A percentile compares a stretch with the other conserved stretches of the same genome.
Conservation (phyloP, 92 coral and sea anemone species). For the Porites divaricata region DNA sequence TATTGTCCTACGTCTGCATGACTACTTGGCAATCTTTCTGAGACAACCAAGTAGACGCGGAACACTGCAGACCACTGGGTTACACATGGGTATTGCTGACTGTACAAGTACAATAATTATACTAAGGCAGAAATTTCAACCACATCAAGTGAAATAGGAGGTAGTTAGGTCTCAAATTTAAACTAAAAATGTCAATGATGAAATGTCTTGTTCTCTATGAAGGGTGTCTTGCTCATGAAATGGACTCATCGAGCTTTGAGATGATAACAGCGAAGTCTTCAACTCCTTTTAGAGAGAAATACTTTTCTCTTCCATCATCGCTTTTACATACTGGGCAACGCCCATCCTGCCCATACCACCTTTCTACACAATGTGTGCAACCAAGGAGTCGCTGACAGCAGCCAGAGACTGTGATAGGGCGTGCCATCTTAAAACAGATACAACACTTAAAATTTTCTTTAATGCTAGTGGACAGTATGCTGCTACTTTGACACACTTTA, state of each 20-base stretch:
- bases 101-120: too few species aligned
- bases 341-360: neutral
- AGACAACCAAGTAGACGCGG: too few species aligned
- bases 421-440: constrained; percentile 5
- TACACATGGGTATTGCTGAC: too few species aligned
- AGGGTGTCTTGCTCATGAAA: too few species aligned
- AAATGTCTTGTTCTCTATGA: too few species aligned
- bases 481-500: neutral
- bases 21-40: too few species aligned
- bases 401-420: neutral
- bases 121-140: too few species aligned
- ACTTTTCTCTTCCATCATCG: neutral
- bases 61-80: too few species aligned
- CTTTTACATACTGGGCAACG: neutral
- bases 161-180: too few species aligned
- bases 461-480: neutral
- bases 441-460: constrained; percentile 1
- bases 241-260: neutral
- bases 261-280: constrained; percentile 1
- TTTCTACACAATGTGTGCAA: neutral
- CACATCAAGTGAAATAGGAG: too few species aligned
- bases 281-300: constrained; percentile 1
- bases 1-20: too few species aligned
- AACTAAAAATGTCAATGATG: too few species aligned
- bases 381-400: constrained; percentile 4